A percentile compares a stretch with the other conserved stretches of the same genome.
These are phyloP conservation scores for Sinopyrophorus schimmeli DNA, from an alignment of 2,888 invertebrate species.

Conservation along the genomic window DNA sequence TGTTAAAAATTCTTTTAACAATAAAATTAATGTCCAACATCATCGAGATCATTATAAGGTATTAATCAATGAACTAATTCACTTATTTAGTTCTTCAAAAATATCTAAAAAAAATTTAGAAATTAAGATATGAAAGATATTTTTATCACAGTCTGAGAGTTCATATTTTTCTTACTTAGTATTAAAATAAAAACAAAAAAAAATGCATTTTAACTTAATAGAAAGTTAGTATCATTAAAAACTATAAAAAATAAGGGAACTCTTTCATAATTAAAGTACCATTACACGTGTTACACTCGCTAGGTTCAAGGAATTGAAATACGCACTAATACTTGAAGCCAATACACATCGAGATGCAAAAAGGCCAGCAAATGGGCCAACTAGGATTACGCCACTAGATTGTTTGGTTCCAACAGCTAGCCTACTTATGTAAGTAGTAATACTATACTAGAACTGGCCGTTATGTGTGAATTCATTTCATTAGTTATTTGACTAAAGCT, in stretches of 20 bases:
- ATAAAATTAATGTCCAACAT: constrained; percentile 11
- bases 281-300: constrained; percentile 44
- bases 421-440: constrained; percentile 57
- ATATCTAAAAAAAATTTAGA: constrained; percentile 18
- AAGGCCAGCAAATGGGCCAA: constrained; percentile 45
- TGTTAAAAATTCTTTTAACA: too few relatives aligned
- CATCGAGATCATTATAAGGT: constrained; percentile 12
- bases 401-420: constrained; percentile 55
- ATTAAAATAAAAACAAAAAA: constrained; percentile 9
- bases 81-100: neutral
- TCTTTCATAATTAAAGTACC: constrained; percentile 25
- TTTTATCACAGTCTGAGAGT: constrained; percentile 55
- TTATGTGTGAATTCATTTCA: constrained; percentile 48
- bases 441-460: constrained; percentile 75
- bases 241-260: constrained; percentile 16
- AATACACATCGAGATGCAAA: constrained; percentile 55
- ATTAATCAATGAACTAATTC: constrained; percentile 5
- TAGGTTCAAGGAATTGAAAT: constrained; percentile 53
- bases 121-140: constrained; percentile 42
- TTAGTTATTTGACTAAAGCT: constrained; percentile 35
- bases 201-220: constrained; percentile 9
- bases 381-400: constrained; percentile 50
- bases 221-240: constrained; percentile 5
- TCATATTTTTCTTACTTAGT: constrained; percentile 37
- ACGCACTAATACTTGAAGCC: constrained; percentile 55